phyloP scores from a whole-genome alignment of 2,888 invertebrate genomes.

The Drosophila lutescens region DNA sequence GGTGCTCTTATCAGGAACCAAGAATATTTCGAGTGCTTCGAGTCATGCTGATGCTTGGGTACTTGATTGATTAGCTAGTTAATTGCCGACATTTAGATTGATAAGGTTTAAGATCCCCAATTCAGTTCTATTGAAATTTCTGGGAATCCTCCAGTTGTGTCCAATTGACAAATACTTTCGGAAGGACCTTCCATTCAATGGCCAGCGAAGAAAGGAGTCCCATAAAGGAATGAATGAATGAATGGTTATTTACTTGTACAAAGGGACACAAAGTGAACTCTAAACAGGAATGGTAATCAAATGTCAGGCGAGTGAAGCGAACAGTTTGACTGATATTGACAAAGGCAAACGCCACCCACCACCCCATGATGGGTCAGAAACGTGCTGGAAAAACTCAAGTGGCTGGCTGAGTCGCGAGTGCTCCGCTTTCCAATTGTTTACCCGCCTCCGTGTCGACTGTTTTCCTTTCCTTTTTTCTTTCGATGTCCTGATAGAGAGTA shows the following conservation, averaged over 20 bases:
- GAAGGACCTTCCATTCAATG: constrained; percentile 19
- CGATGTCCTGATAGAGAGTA: constrained; percentile 3
- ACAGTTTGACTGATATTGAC: constrained; percentile 54
- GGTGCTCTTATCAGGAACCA: constrained; percentile 16
- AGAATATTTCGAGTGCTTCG: constrained; percentile 1
- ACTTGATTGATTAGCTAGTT: constrained; percentile 42
- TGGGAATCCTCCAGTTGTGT: constrained; percentile 7
- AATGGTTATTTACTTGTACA: constrained; percentile 23
- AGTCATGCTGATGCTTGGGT: constrained; percentile 36
- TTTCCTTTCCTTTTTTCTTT: constrained; percentile 13
- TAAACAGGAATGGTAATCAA: constrained; percentile 43
- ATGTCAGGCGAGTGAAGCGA: constrained; percentile 36
- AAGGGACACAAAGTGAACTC: constrained; percentile 19
- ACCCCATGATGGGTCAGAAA: constrained; percentile 10
- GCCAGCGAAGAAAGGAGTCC: constrained; percentile 9
- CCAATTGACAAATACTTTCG: constrained; percentile 31
- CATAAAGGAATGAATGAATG: constrained; percentile 34
- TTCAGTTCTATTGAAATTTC: constrained; percentile 6
- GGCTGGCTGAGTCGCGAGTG: constrained; percentile 28
- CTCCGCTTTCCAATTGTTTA: constrained; percentile 33
- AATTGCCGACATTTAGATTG: constrained; percentile 50
- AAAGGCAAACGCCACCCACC: constrained; percentile 35
- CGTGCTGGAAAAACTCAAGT: constrained; percentile 37
- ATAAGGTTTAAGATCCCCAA: constrained; percentile 35
- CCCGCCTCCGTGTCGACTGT: constrained; percentile 20